Conservation (phyloP, 2,888 invertebrate genomes). For the Ernsta delagoae region DNA sequence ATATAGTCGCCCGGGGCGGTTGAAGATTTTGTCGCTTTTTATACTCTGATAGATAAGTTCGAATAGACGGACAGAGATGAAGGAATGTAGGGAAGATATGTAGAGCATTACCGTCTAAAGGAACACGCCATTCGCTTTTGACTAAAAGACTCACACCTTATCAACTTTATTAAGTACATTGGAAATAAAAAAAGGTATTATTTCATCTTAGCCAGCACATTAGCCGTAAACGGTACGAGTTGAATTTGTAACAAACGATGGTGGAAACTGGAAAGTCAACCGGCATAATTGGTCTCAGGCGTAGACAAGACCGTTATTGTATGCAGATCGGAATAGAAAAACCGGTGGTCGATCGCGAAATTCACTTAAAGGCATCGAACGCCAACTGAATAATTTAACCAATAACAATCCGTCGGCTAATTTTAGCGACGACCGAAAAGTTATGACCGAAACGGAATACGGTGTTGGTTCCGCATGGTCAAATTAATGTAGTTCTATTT, state of each 20-base stretch:
- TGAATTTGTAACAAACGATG: conserved; percentile 24
- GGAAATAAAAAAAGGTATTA: no score
- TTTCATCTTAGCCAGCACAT: conserved; percentile 19
- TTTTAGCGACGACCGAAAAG: conserved; percentile 72
- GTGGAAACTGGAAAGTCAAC: conserved; percentile 17
- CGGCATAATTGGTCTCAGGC: conserved; percentile 29
- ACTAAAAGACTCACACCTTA: no score
- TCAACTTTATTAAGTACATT: no score
- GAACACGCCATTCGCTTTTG: no score
- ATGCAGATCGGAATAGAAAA: conserved; percentile 53
- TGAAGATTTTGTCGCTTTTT: no score
- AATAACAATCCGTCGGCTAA: conserved; percentile 81
- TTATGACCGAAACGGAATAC: not conserved
- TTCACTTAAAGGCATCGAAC: conserved; percentile 81
- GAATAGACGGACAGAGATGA: no score
- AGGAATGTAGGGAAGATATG: no score
- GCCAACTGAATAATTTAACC: conserved; percentile 80
- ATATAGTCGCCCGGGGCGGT: no score
- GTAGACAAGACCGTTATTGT: conserved; percentile 39
- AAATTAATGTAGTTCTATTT: no score
- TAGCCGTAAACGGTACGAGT: conserved; percentile 32
- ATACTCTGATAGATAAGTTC: no score
- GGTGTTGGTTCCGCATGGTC: conserved; percentile 16
- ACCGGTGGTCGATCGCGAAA: conserved; percentile 73
- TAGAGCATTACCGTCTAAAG: no score